Conservation (phyloP, 2,888 invertebrate species). For the Monochamus alternatus region DNA sequence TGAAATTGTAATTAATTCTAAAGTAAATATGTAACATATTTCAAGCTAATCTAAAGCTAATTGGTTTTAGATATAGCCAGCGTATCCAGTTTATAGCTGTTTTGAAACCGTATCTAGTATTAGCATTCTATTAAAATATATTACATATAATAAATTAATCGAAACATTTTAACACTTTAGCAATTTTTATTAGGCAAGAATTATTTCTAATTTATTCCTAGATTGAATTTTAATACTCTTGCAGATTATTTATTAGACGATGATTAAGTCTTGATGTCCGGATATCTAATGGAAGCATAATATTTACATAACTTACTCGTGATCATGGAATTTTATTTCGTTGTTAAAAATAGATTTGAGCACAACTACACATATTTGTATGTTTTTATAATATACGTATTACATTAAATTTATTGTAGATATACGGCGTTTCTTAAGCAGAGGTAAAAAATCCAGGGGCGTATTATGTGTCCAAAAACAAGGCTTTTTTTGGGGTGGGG, state of each 20-base stretch:
- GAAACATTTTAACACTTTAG: constrained; percentile 25
- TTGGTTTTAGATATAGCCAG: constrained; percentile 1
- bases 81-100: neutral
- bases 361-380: too few relatives aligned
- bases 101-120: constrained; percentile 6
- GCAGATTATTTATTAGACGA: constrained; percentile 9
- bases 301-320: constrained; percentile 1
- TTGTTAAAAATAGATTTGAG: neutral
- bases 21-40: neutral
- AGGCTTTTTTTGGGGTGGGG: too few relatives aligned
- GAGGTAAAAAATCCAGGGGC: too few relatives aligned
- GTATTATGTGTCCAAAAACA: too few relatives aligned
- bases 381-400: too few relatives aligned
- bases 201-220: constrained; percentile 32
- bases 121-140: constrained; percentile 13
- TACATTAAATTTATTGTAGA: too few relatives aligned
- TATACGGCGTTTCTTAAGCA: too few relatives aligned
- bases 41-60: constrained; percentile 1
- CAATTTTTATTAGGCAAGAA: constrained; percentile 20
- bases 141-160: constrained; percentile 15
- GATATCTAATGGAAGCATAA: constrained; percentile 5
- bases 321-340: neutral
- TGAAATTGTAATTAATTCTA: neutral
- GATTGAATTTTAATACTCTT: constrained; percentile 26
- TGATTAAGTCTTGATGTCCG: constrained; percentile 16